A percentile compares a stretch with the other conserved stretches of the same genome.
Conservation (phyloP, 2,113 vertebrate genomes). For the Cyprinodon variegatus region DNA sequence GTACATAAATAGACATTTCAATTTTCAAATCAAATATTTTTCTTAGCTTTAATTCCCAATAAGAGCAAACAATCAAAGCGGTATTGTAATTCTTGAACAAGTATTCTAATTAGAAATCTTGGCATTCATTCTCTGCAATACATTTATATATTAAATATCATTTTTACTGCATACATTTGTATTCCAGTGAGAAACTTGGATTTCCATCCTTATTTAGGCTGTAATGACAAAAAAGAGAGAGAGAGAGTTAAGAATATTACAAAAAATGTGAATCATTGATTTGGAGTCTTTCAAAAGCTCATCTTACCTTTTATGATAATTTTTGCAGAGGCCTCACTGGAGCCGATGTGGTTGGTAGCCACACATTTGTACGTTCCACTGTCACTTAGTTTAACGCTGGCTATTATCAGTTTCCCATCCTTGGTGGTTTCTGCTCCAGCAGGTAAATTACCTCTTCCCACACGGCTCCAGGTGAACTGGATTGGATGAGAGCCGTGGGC, state of each 20-base stretch:
- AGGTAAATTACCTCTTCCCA: conserved; percentile 77
- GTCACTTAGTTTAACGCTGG: conserved; percentile 56
- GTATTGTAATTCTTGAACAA: neutral
- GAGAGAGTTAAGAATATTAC: neutral
- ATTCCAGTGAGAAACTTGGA: neutral
- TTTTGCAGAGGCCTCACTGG: conserved; percentile 77
- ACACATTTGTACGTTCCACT: conserved; percentile 88
- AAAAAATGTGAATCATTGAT: neutral
- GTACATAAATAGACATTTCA: neutral
- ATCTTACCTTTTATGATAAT: conserved; percentile 85
- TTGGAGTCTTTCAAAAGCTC: neutral
- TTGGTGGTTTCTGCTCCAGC: conserved; percentile 27
- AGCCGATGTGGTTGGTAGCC: conserved; percentile 88
- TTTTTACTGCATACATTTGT: neutral
- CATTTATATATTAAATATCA: neutral
- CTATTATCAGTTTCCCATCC: conserved; percentile 79
- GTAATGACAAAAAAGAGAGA: conserved; percentile 17
- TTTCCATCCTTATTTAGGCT: conserved; percentile 28
- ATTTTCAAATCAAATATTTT: neutral
- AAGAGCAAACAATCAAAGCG: conserved; percentile 25
- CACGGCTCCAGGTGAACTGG: conserved; percentile 84
- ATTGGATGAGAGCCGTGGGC: conserved; percentile 91
- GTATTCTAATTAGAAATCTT: neutral
- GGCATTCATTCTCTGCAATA: neutral
- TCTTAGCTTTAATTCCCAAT: neutral